Percentiles rank a stretch among this genome's conserved stretches.
These are phyloP conservation scores for Sebastes elongatus DNA, from an alignment of 2,797 vertebrate species.

Conservation along the genomic window DNA sequence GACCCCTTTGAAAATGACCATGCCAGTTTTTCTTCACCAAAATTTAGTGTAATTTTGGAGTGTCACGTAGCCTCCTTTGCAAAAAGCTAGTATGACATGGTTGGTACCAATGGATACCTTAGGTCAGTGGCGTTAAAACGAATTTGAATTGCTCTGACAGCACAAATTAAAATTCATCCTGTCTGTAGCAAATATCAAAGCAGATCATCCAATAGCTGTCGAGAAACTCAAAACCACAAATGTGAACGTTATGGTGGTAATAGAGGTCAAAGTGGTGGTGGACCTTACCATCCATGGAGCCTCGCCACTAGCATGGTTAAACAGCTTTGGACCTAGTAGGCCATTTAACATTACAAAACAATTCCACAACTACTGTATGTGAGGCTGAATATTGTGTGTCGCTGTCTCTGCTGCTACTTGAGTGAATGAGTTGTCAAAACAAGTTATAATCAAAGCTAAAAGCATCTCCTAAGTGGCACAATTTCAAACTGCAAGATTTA, in stretches of 20 bases:
- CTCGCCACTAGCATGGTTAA: neutral
- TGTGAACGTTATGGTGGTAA: neutral
- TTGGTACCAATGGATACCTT: too few relatives aligned
- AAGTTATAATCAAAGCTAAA: conserved; percentile 22
- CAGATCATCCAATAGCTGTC: too few relatives aligned
- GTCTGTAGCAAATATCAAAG: too few relatives aligned
- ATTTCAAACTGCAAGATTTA: conserved; percentile 11
- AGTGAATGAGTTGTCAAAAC: neutral
- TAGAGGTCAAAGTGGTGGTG: neutral
- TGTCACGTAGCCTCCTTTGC: too few relatives aligned
- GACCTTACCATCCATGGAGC: neutral
- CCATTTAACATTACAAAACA: neutral
- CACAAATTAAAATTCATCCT: too few relatives aligned
- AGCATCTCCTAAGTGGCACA: neutral
- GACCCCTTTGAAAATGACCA: too few relatives aligned
- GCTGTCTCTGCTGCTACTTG: neutral
- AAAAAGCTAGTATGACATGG: too few relatives aligned
- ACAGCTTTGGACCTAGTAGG: neutral
- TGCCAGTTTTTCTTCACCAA: too few relatives aligned
- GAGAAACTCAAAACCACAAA: neutral
- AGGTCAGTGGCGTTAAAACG: too few relatives aligned
- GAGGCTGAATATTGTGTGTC: neutral
- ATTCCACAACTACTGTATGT: neutral
- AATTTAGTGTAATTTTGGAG: too few relatives aligned
- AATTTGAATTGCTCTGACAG: too few relatives aligned